Base-by-base conservation (phyloP, 2,113 vertebrate species). In the Passer montanus region DNA sequence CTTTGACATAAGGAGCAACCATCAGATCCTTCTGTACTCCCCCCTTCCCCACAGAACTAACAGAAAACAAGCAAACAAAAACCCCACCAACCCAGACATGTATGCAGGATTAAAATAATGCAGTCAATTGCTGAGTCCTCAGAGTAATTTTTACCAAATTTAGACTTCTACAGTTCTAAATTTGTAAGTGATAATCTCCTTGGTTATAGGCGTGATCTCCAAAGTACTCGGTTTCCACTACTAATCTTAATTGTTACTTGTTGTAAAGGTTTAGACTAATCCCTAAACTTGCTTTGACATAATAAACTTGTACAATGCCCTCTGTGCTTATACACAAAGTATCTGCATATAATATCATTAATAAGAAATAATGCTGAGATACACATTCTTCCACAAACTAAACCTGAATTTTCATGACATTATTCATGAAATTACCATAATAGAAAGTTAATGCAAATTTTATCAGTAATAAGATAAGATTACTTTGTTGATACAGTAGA, bases 241-340 rank as follows among this genome's bases (percentile, higher is more conserved):
- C 28, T 75, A 49, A 89, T 68, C 56, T 90, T 81, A 80, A 86
- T 20, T 91, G 52, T 17, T 89, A 74, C 22, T 46, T 78, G 30
- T 20, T 53, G 11, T 72, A 82, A 87, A 91, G 28, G 49, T 82
- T 75, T 68, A 89, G 55, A 63, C 30, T 86, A 90, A 92, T 43
- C 23, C 28, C 53, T 46, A 31, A 78, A 87, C 16, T 53, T 43
- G 21, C 64, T 88, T 47, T 46, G 53, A 66, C 33, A 8, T 24
- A 44, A 85, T 41, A 50, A 62, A 67, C 52, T 75, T 78, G 19
- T 6, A 50, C 4, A 30, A 55, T 31, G 24, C 37, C 18, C 23
- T 92, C 68, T 63, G 30, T 64, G 26, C 41, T 85, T 52, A 56
- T 16, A 69, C 24, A 78, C 24, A 52, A 69, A 58, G 14, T 35